Evolutionary conservation across 1,140 invertebrate species (phyloP).

Genomic region (Zaprionus africanus): DNA sequence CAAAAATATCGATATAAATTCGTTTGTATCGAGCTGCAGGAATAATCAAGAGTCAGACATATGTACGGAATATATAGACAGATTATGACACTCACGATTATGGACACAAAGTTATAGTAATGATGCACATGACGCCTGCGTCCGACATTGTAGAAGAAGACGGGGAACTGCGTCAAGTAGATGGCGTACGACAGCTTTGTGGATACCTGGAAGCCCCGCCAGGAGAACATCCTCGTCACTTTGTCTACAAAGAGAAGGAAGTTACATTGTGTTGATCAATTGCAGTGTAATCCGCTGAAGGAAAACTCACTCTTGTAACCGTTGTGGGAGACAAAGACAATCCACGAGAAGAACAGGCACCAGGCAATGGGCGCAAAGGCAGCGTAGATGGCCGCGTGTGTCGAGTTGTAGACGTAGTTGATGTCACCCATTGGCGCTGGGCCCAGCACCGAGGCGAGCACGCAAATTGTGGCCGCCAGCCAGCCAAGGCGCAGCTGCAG

Average conservation of each 20-base stretch:
- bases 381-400: slow-evolving; percentile 89
- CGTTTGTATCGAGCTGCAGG: slow-evolving; percentile 86
- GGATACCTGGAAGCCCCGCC: slow-evolving; percentile 87
- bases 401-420: slow-evolving; percentile 88
- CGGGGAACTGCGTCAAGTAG: slow-evolving; percentile 89
- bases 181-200: slow-evolving; percentile 88
- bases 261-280: not conserved
- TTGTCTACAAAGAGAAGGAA: slow-evolving; percentile 81
- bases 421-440: slow-evolving; percentile 88
- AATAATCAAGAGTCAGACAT: not conserved
- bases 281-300: not conserved
- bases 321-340: slow-evolving; percentile 87
- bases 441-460: slow-evolving; percentile 86
- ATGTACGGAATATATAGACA: not conserved
- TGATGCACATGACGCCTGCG: slow-evolving; percentile 85
- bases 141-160: slow-evolving; percentile 89
- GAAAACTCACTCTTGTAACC: slow-evolving; percentile 86
- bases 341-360: slow-evolving; percentile 89
- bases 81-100: slow-evolving; percentile 84
- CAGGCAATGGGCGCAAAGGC: slow-evolving; percentile 90
- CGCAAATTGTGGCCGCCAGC: slow-evolving; percentile 84
- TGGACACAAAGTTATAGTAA: slow-evolving; percentile 86
- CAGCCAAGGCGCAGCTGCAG: slow-evolving; percentile 86
- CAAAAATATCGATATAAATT: slow-evolving; percentile 86
- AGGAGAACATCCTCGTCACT: slow-evolving; percentile 85